These are phyloP conservation scores for Polyergus mexicanus DNA, from an alignment of 1,140 invertebrate species.

Conservation along the genomic window DNA sequence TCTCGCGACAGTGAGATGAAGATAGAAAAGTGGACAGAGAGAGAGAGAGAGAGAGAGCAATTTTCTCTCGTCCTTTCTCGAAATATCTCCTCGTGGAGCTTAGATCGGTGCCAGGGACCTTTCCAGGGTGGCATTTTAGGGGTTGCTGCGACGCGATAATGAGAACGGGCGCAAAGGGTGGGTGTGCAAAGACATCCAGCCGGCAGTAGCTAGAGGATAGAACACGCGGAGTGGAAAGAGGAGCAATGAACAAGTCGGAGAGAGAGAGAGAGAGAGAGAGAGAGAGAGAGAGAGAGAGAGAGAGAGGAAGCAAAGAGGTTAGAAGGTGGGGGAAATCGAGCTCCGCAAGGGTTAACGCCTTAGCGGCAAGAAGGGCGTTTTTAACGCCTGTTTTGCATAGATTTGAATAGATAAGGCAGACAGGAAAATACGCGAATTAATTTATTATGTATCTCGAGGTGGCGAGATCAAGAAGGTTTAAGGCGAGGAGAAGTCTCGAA, in stretches of 20 bases:
- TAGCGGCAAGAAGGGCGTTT: constrained; percentile 82
- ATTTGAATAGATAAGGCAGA: constrained; percentile 86
- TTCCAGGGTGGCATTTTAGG: constrained; percentile 84
- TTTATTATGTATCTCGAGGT: constrained; percentile 85
- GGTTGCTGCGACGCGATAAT: constrained; percentile 85
- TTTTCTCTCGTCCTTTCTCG: constrained; percentile 77
- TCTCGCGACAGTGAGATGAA: constrained; percentile 62
- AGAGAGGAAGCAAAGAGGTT: constrained; percentile 66
- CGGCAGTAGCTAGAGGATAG: constrained; percentile 75
- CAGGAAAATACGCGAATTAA: constrained; percentile 85
- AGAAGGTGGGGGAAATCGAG: constrained; percentile 70
- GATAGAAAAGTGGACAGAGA: constrained; percentile 46
- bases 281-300: constrained; percentile 44
- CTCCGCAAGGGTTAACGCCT: constrained; percentile 84
- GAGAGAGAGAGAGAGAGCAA: constrained; percentile 68
- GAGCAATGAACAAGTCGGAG: constrained; percentile 40
- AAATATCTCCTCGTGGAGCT: constrained; percentile 76
- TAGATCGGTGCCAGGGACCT: constrained; percentile 81
- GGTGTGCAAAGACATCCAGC: constrained; percentile 83
- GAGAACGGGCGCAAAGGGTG: constrained; percentile 83
- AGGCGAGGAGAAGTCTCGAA: constrained; percentile 48
- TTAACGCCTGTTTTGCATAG: constrained; percentile 86
- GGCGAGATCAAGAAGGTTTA: constrained; percentile 71
- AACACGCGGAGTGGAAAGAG: constrained; percentile 65
- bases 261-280: constrained; percentile 64